Percentiles rank a stretch among this genome's conserved stretches.
These are phyloP conservation scores for Trachelus tabidus DNA, from an alignment of 2,888 invertebrate genomes.

Conservation along the genomic window DNA sequence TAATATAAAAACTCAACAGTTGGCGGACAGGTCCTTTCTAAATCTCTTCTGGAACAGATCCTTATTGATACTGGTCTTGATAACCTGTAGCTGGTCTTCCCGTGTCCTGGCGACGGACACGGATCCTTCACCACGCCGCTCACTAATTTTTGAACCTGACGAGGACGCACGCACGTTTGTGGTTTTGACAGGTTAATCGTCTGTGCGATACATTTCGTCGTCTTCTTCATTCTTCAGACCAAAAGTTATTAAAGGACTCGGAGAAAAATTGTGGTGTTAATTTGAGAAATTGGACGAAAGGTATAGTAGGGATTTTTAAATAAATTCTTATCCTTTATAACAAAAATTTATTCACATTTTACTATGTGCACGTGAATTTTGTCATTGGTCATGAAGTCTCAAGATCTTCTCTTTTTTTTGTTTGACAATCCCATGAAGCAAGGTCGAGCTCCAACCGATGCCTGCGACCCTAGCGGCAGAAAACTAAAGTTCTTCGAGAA, in stretches of 20 bases:
- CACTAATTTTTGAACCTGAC: slow-evolving; percentile 40
- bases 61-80: slow-evolving; percentile 54
- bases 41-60: slow-evolving; percentile 62
- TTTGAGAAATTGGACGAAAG: neutral
- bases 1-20: slow-evolving; percentile 27
- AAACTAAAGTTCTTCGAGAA: neutral
- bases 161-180: slow-evolving; percentile 44
- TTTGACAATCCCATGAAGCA: neutral
- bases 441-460: neutral
- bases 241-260: neutral
- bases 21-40: slow-evolving; percentile 41
- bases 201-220: slow-evolving; percentile 41
- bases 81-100: slow-evolving; percentile 21
- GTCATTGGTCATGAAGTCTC: neutral
- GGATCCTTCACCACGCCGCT: slow-evolving; percentile 31
- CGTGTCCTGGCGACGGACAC: slow-evolving; percentile 24
- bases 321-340: neutral
- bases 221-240: slow-evolving; percentile 40
- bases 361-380: neutral
- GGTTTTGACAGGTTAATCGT: slow-evolving; percentile 57
- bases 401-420: neutral
- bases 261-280: neutral
- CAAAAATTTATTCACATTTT: neutral
- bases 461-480: neutral
- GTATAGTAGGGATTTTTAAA: neutral